Base-by-base conservation (phyloP, 2,797 vertebrate genomes). In the Manis javanica region DNA sequence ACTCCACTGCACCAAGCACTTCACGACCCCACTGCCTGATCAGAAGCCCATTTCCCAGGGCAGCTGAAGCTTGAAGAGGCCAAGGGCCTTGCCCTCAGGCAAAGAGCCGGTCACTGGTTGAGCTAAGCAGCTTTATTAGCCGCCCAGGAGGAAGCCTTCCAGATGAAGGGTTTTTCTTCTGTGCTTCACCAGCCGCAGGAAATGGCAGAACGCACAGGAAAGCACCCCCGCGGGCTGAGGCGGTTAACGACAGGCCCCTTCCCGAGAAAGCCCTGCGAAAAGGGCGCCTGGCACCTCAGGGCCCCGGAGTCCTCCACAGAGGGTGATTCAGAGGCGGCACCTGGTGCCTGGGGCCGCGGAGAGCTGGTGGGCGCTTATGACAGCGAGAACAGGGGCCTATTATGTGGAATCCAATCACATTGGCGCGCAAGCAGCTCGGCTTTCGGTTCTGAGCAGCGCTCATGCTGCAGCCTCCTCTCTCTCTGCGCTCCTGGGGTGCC, bases 321-420 rank as follows among this genome's bases (percentile, higher is more conserved):
- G 72, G 94, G 55, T 11, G 92, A 93, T 96, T 98, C 97, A 98
- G 98, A 98, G 97, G 98, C 4, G 96, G 96, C 98, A 98, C 98
- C 98, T 98, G 98, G 98, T 98, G 91, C 97, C 96, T 2, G 18
- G 93, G 92, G 94, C 97, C 89, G 92, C 53, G 51, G 83, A 87
- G 97, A 98, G 92, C 96, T 94, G 83, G 97, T 93, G 94, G 97
- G 97, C 78, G 97, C 96, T 82, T 78, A 94, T 97, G 91, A 81
- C 89, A 69, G 95, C 64, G 96, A 96, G 94, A 85, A 97, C 97
- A 59, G 39, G 31, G 63, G 39, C 97, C 98, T 98, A 97, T 98
- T 97, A 97, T 93, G 94, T 94, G 92, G 69, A 55, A 26, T 94
- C 89, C 97, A 96, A 98, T 98, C 97, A 79, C 97, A 97, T 96